These are phyloP conservation scores for Sylvilagus floridanus DNA, from an alignment of 2,797 vertebrate genomes.

Conservation along the genomic window DNA sequence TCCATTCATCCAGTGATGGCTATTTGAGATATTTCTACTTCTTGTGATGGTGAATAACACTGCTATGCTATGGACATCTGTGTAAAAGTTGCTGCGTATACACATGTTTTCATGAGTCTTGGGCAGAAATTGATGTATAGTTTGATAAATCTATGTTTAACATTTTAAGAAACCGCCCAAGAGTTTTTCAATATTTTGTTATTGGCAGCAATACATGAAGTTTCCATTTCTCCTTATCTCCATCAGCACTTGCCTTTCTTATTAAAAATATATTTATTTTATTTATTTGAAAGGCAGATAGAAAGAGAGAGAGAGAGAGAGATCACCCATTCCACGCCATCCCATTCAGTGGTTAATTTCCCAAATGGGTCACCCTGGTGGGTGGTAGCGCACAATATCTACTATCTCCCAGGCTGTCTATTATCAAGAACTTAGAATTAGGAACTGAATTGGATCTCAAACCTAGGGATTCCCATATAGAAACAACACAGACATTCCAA, in stretches of 20 bases:
- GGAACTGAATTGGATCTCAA: too few species aligned
- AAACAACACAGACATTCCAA: too few species aligned
- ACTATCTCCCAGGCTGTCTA: too few species aligned
- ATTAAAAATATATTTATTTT: too few species aligned
- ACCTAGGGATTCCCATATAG: too few species aligned
- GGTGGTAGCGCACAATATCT: too few species aligned
- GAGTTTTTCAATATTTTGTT: background rate
- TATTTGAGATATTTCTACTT: background rate
- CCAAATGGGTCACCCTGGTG: too few species aligned
- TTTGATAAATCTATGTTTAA: background rate
- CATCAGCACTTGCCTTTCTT: background rate
- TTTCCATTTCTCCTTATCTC: background rate
- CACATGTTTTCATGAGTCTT: background rate
- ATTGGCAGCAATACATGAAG: background rate
- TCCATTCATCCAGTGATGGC: background rate
- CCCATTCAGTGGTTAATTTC: too few species aligned
- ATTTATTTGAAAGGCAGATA: too few species aligned
- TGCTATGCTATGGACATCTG: background rate
- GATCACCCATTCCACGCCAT: too few species aligned
- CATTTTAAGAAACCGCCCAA: slow-evolving; percentile 9
- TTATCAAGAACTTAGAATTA: too few species aligned
- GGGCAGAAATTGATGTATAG: background rate
- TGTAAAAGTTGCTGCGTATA: background rate
- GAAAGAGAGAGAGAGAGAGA: too few species aligned
- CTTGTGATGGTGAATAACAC: background rate